phyloP scores from a whole-genome alignment of 2,797 vertebrate genomes.

The Oophaga sylvatica region DNA sequence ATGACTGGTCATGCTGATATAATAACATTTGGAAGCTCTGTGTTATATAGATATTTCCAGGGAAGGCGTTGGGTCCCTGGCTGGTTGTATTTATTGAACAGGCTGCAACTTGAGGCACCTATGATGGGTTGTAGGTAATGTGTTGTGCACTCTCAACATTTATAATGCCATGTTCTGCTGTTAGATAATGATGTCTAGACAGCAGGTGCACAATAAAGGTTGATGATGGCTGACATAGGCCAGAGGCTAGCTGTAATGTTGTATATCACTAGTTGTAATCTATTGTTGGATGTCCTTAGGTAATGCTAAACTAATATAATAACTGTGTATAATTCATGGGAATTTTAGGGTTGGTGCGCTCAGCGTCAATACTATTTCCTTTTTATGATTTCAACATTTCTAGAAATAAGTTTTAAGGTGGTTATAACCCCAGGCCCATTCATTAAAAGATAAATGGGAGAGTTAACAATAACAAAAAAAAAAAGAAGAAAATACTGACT shows the following conservation, averaged over 20 bases:
- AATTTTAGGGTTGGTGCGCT: conserved; percentile 22
- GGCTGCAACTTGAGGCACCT: conserved; percentile 1
- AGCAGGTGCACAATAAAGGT: conserved; percentile 38
- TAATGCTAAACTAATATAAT: conserved; percentile 44
- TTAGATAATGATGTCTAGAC: conserved; percentile 51
- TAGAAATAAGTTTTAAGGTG: conserved; percentile 22
- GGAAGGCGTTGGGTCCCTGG: conserved; percentile 20
- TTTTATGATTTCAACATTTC: conserved; percentile 32
- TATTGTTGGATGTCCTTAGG: conserved; percentile 3
- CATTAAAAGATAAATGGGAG: not conserved
- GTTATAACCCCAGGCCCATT: conserved; percentile 11
- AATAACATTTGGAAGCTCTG: conserved; percentile 23
- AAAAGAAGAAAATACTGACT: not conserved
- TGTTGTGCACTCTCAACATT: conserved; percentile 37
- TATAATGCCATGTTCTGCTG: conserved; percentile 51
- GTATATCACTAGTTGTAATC: conserved; percentile 8
- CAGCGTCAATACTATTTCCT: conserved; percentile 1
- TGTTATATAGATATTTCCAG: conserved; percentile 29
- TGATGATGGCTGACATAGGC: conserved; percentile 34
- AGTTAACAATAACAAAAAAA: not conserved
- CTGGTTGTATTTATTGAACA: conserved; percentile 18
- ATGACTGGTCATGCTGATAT: conserved; percentile 14
- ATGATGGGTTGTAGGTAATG: conserved; percentile 36
- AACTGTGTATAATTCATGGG: conserved; percentile 30
- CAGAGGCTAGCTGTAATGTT: conserved; percentile 25